Percentiles rank a stretch among this genome's conserved stretches.
Evolutionary conservation across 2,797 vertebrate genomes (phyloP).

Genomic region (Limnodromus scolopaceus): DNA sequence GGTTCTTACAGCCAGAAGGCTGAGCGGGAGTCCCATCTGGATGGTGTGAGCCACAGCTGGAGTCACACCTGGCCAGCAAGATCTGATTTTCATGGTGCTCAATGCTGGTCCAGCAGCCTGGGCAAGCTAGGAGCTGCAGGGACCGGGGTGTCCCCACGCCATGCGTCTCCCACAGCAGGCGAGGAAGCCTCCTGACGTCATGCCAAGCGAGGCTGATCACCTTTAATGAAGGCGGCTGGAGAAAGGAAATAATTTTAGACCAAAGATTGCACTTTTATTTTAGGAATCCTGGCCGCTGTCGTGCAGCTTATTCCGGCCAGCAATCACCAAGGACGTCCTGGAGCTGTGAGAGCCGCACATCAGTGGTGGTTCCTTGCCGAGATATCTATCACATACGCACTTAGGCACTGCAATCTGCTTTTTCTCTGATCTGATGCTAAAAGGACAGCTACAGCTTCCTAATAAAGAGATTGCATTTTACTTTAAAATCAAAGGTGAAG

Average conservation of each 20-base stretch:
- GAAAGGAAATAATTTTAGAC: neutral
- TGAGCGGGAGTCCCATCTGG: neutral
- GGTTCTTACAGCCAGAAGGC: neutral
- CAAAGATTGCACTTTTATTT: neutral
- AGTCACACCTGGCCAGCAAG: neutral
- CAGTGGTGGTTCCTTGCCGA: neutral
- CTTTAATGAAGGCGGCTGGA: neutral
- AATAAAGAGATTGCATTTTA: neutral
- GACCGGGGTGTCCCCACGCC: neutral
- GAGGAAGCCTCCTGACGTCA: neutral
- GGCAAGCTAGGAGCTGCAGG: neutral
- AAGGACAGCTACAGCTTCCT: neutral
- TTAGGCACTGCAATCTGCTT: accelerated
- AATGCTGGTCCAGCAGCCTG: neutral
- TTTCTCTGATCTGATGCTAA: neutral
- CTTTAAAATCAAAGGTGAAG: neutral
- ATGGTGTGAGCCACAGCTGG: neutral
- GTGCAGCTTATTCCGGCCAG: accelerated
- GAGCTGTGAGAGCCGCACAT: neutral
- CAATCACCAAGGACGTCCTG: neutral
- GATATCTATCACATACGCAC: neutral
- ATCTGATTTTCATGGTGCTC: neutral
- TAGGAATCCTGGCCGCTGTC: neutral
- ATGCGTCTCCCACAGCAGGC: neutral
- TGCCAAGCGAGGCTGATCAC: neutral